Conservation (phyloP, 2,797 vertebrate genomes). For the Gymnocypris eckloni region DNA sequence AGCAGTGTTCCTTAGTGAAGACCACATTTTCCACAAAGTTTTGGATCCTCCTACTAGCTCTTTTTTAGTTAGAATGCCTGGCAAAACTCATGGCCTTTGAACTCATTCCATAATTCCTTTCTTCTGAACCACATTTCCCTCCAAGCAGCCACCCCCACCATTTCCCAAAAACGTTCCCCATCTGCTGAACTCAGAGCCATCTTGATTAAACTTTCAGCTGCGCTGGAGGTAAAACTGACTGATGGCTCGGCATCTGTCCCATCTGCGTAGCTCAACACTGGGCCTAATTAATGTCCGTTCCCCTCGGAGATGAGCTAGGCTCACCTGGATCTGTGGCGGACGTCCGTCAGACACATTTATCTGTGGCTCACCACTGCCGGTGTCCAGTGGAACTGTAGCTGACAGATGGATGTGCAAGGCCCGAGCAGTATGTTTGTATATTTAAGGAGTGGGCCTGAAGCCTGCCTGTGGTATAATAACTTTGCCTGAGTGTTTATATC, state of each 20-base stretch:
- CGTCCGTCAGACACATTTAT: conserved; percentile 42
- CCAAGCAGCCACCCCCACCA: background rate
- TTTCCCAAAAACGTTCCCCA: background rate
- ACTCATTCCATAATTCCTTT: conserved; percentile 29
- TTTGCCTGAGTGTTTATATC: conserved; percentile 27
- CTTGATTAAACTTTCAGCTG: conserved; percentile 33
- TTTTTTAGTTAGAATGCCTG: background rate
- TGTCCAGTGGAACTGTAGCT: background rate
- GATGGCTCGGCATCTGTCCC: conserved; percentile 42
- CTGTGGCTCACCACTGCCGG: conserved; percentile 4
- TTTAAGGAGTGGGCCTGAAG: background rate
- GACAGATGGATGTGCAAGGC: conserved; percentile 36
- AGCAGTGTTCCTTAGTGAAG: background rate
- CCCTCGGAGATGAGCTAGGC: background rate
- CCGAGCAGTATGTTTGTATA: background rate
- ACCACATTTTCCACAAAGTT: background rate
- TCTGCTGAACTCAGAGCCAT: conserved; percentile 29
- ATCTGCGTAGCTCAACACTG: conserved; percentile 44
- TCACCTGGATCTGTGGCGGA: conserved; percentile 33
- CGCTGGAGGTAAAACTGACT: conserved; percentile 41
- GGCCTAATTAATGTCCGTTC: conserved; percentile 47
- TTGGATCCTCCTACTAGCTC: conserved; percentile 5
- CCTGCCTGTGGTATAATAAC: conserved; percentile 28
- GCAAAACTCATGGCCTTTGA: conserved; percentile 18
- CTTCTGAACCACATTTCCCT: conserved; percentile 6